Base-by-base conservation (phyloP, 2,888 invertebrate genomes). In the Orthosia gracilis region DNA sequence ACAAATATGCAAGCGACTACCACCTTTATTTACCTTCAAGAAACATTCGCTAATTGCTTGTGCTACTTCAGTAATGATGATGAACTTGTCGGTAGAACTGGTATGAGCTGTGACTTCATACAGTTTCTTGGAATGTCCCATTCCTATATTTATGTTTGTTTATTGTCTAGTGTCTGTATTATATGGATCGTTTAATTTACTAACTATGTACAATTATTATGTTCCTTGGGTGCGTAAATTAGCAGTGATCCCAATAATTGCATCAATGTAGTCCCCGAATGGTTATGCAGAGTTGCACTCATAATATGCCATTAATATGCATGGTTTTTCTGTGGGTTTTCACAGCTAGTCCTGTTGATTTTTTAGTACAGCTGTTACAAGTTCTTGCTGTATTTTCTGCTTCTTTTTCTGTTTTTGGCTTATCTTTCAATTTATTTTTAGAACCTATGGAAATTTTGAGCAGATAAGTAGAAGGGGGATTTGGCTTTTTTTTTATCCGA, bases 71-170 rank as follows among this genome's bases (percentile, higher is more conserved):
- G 18, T 45, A 57, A 31, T 58, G 50, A 78, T 71, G 67, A 63
- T 64, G 63, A 78, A 81, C 82, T 55, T 80, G 49, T 47, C 21
- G 13, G 73, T 26, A 26, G 23, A 69, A 63, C 73, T 57, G 54
- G 73, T 82, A 40, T 54, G 40, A 45, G 18, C 67, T 71, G 64
- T 77, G 82, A 80, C 70, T 78, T 78, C 74, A 86, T 63, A 57
- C 17, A 66, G 71, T 57, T 69, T 75, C 76, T 82, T 73, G 77
- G 86, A 80, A 82, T 78, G 66, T 58, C 76, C 76, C 71, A 76
- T 69, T 61, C 57, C 9, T 47, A 58, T 59, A 31, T 62, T 59
- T 49, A 15, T 15, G 26, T 66, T 47, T 55, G 17, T 80, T 62
- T 68, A 77, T 31, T 71, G 49, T 73, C 21, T 26, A 52, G 23